A percentile compares a stretch with the other conserved stretches of the same genome.
Evolutionary conservation across 2,888 invertebrate genomes (phyloP).

Genomic region (Eupeodes latifasciatus): DNA sequence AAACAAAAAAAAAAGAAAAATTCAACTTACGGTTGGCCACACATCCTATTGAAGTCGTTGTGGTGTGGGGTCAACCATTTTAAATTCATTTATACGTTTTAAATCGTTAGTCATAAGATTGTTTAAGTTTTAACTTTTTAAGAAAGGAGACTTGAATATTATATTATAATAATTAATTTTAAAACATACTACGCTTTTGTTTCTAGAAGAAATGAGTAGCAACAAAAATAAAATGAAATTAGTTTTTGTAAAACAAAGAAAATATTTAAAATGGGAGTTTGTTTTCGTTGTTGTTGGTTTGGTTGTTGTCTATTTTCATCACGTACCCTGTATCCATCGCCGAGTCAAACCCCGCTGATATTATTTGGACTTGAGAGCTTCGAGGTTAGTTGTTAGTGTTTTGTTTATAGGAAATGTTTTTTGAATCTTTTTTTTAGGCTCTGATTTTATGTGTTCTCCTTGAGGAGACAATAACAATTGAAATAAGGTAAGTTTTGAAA

Average conservation of each 20-base stretch:
- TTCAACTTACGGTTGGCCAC: neutral
- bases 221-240: constrained; percentile 69
- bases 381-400: neutral
- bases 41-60: neutral
- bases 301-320: constrained; percentile 25
- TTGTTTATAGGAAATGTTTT: constrained; percentile 27
- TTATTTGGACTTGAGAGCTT: neutral
- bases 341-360: too few species aligned
- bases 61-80: constrained; percentile 13
- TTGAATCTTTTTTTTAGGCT: constrained; percentile 12
- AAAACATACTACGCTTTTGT: constrained; percentile 36
- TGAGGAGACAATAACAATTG: neutral
- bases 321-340: constrained; percentile 24
- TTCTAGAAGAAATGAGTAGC: constrained; percentile 71
- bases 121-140: constrained; percentile 36
- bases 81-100: constrained; percentile 45
- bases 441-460: neutral
- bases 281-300: constrained; percentile 16
- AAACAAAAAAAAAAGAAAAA: too few species aligned
- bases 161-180: constrained; percentile 42
- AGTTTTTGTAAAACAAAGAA: constrained; percentile 69
- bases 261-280: constrained; percentile 17
- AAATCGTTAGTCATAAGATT: constrained; percentile 52
- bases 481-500: neutral
- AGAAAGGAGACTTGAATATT: constrained; percentile 52